Percentiles rank a stretch among this genome's conserved stretches.
Conservation (phyloP, 1,140 invertebrate genomes). For the Cyclina sinensis region DNA sequence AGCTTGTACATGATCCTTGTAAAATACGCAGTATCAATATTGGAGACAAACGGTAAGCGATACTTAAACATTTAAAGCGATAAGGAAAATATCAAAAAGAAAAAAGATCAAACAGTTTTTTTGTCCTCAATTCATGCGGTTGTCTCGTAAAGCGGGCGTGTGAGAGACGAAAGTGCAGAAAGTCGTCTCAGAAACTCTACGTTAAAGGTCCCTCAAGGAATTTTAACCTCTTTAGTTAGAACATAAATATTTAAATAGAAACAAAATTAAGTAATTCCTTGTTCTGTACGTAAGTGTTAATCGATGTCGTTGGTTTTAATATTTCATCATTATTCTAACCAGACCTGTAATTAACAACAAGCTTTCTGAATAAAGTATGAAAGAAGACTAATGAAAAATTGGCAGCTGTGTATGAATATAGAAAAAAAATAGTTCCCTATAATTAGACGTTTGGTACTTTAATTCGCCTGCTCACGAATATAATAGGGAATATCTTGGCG, state of each 20-base stretch:
- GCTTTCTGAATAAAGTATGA: neutral
- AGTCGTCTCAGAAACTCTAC: neutral
- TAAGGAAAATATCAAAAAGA: neutral
- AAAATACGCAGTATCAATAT: conserved; percentile 6
- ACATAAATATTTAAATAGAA: conserved; percentile 13
- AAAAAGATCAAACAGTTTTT: neutral
- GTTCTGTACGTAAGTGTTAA: neutral
- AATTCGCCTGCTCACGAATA: too few species aligned
- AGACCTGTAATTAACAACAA: neutral
- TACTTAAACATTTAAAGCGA: neutral
- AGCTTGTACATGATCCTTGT: neutral
- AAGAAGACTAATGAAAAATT: neutral
- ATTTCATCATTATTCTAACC: neutral
- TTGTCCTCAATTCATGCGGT: neutral
- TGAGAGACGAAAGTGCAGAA: neutral
- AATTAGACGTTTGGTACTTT: too few species aligned
- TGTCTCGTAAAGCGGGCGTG: neutral
- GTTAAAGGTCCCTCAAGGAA: neutral
- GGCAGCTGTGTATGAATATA: neutral
- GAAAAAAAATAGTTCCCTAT: too few species aligned
- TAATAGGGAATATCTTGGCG: too few species aligned
- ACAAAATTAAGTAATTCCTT: conserved; percentile 1
- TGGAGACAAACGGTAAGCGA: neutral
- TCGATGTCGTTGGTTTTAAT: neutral
- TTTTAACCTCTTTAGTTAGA: neutral